Conservation (phyloP, 2,113 vertebrate genomes). For the Pollimyrus isidori region DNA sequence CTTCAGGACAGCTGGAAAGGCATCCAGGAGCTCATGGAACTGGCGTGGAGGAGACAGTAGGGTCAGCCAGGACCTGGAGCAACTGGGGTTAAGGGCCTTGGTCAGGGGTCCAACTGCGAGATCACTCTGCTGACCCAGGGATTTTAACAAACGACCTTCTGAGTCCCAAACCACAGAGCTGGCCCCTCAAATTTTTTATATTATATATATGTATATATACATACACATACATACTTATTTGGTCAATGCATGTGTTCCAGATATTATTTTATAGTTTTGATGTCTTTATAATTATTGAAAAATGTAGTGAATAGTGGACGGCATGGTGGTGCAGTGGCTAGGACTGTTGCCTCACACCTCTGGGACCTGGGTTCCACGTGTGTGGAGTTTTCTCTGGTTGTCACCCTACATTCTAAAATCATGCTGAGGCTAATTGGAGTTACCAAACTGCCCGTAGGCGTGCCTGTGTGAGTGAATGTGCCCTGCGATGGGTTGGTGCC, state of each 20-base stretch:
- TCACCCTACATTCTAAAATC: no score
- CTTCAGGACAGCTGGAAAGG: background rate
- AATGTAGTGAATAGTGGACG: background rate
- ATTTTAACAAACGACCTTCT: background rate
- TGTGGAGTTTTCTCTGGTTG: no score
- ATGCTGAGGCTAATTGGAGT: no score
- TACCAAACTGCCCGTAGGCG: no score
- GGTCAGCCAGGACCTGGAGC: background rate
- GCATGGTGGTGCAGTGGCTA: no score
- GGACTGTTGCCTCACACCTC: no score
- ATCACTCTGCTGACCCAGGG: background rate
- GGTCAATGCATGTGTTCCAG: background rate
- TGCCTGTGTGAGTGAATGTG: no score
- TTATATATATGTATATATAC: no score
- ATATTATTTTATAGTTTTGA: background rate
- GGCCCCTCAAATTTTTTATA: background rate
- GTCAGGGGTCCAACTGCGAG: background rate
- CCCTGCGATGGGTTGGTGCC: no score
- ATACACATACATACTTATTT: background rate
- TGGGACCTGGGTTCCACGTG: no score
- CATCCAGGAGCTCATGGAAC: background rate
- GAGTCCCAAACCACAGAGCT: background rate
- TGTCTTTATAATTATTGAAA: background rate
- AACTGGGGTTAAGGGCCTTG: background rate
- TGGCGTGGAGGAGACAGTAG: background rate